These are phyloP conservation scores for Pseudomyrmex concolor DNA, from an alignment of 1,140 invertebrate genomes.

Conservation along the genomic window DNA sequence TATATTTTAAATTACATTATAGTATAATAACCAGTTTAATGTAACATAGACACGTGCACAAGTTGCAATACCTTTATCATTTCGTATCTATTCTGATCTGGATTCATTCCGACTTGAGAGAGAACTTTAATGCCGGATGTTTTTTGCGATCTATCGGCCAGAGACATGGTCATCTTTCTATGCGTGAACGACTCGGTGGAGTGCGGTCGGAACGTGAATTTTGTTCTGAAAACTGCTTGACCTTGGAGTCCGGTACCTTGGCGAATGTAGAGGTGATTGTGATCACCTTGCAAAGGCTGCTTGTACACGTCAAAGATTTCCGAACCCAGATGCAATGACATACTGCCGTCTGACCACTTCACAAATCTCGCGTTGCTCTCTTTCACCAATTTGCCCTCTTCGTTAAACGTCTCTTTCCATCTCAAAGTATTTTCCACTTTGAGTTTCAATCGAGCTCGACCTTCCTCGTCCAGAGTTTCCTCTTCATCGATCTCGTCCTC, in stretches of 20 bases:
- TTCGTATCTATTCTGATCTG: constrained; percentile 95
- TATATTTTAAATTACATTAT: neutral
- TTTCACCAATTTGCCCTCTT: constrained; percentile 92
- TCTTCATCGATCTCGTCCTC: constrained; percentile 99
- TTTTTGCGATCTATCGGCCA: constrained; percentile 98
- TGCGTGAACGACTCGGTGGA: constrained; percentile 99
- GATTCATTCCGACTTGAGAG: constrained; percentile 96
- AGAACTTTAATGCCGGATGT: constrained; percentile 98
- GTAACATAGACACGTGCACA: constrained; percentile 8
- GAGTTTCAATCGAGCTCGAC: constrained; percentile 94
- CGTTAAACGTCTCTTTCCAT: constrained; percentile 95
- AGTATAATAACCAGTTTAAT: neutral
- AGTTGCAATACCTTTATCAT: constrained; percentile 91
- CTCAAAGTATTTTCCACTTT: constrained; percentile 99
- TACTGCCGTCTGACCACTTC: constrained; percentile 98
- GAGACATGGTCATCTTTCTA: constrained; percentile 98
- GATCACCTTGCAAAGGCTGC: constrained; percentile 92
- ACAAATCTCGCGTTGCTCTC: constrained; percentile 98
- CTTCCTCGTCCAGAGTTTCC: constrained; percentile 99
- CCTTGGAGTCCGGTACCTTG: constrained; percentile 99
- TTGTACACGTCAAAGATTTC: constrained; percentile 99
- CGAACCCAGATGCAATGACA: constrained; percentile 98
- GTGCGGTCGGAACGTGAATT: constrained; percentile 98
- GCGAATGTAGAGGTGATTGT: constrained; percentile 94
- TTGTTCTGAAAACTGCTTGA: constrained; percentile 98